Evolutionary conservation across 37 sponge, comb jelly and placozoan species (phyloP), one percentile per base, ranked within the genome.

Genomic region (Geodia barretti): DNA sequence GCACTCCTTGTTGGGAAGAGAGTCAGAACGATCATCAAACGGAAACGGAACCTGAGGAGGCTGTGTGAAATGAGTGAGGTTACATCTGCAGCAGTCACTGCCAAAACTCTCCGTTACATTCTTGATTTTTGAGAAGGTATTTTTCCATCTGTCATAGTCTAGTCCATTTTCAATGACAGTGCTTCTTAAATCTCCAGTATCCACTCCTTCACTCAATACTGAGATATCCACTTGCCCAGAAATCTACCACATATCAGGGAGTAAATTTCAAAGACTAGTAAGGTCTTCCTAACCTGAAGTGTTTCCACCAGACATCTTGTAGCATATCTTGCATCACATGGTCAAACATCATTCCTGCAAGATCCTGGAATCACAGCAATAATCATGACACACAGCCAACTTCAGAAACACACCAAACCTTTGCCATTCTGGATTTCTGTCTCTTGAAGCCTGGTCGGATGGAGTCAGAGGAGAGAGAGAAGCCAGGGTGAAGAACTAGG

Each of bases 311-410:
- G 0, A 81, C 76, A 29, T 90, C 84, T 20, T 82, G 63, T 14
- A 90, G 78, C 39, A 94, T 23, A 0, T 75, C 39, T 33, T 86
- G 84, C 66, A 94, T 87, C 43, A 79, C 81, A 39, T 72, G 68
- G 20, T 90, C 91, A 83, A 90, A 94, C 17, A 94, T 76, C 60
- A 85, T 29, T 3, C 94, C 94, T 79, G 94, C 91, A 31, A 94
- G 72, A 62, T 94, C 94, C 94, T 93, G 47, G 4, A 42, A 40
- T 29, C 28, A 73, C 0, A 42, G 41, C 14, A 20, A 33, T 31
- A 62, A 35, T 2, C 7, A 74, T 26, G 0, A 29, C 58, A 47
- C 7, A 47, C 26, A 40, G 21, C 31, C 26, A 20, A 11, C 30
- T 25, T 26, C 26, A 9, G 23, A 30, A 1, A 31, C 1, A 17